Base-by-base conservation (phyloP, 1,140 invertebrate genomes). In the Zaprionus nigranus region DNA sequence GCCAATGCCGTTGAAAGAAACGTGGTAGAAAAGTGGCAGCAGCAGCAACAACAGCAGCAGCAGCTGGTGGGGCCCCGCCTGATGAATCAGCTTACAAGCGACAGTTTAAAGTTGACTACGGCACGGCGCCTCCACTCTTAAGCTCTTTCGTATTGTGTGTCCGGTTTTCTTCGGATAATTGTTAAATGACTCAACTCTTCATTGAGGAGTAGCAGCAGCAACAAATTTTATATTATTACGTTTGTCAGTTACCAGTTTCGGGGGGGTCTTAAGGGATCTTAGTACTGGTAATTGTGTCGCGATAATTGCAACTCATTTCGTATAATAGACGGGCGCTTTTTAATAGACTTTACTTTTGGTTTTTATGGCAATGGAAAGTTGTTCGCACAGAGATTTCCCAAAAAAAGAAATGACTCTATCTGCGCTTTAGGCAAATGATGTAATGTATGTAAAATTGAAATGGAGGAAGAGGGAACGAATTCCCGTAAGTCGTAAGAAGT, bases 1-100 rank as follows among this genome's bases (percentile, higher is more conserved):
- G 66, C 78, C 81, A 60, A 78, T 72, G 84, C 84, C 78, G 82
- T 88, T 87, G 84, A 83, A 87, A 81, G 81, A 83, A 88, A 87
- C 69, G 78, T 90, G 84, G 75, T 69, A 87, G 88, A 88, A 85
- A 75, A 78, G 65, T 75, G 65, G 68, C 36, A 53, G 57, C 57
- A 43, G 40, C n/a, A n/a, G n/a, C n/a, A n/a, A n/a, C n/a, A n/a
- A n/a, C 38, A n/a, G 15, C 7, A 9, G 28, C 28, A 30, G 2
- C 28, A 30, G 28, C 28, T 30, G 38, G 15, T 68, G 53, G 9
- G 40, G 67, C 68, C 58, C 64, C 61, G 59, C 68, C 78, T 66
- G 73, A 68, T 82, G 87, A 87, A 87, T 87, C 81, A 83, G 70
- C 79, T 65, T 46, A 58, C 66, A 46, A 62, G 73, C 63, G 74